phyloP scores from a whole-genome alignment of 2,113 vertebrate species.

The Ochotona princeps region DNA sequence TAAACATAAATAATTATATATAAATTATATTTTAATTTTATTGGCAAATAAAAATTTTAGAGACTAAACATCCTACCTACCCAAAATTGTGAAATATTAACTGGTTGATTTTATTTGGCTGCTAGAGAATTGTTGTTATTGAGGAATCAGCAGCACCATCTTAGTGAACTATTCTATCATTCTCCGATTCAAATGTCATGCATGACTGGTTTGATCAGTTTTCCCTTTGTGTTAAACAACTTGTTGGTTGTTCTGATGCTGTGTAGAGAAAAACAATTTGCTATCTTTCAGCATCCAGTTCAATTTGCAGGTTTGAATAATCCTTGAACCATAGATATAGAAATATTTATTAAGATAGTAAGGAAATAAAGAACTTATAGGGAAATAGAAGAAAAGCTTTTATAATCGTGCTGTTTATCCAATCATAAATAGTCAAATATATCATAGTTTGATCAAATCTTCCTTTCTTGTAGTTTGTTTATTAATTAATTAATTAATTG shows the following conservation, averaged over 20 bases:
- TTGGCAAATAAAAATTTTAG: slow-evolving; percentile 76
- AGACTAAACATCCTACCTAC: slow-evolving; percentile 59
- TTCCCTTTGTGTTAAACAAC: background rate
- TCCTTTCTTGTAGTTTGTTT: background rate
- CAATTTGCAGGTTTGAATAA: background rate
- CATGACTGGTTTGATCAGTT: background rate
- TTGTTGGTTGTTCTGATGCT: slow-evolving; percentile 4
- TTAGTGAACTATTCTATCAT: background rate
- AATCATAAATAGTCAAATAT: slow-evolving; percentile 43
- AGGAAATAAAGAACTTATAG: slow-evolving; percentile 51
- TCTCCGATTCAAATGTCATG: background rate
- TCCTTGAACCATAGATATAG: slow-evolving; percentile 1
- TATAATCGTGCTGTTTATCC: background rate
- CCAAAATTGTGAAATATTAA: slow-evolving; percentile 56
- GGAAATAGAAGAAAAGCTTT: background rate
- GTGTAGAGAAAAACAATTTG: slow-evolving; percentile 32
- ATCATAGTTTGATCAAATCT: background rate
- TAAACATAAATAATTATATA: no score
- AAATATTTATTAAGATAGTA: background rate
- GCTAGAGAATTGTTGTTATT: slow-evolving; percentile 67
- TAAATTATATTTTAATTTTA: slow-evolving; percentile 68
- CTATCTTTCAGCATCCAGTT: background rate
- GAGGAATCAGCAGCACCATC: slow-evolving; percentile 57
- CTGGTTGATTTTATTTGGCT: slow-evolving; percentile 65
- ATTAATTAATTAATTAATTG: no score